A percentile compares a stretch with the other conserved stretches of the same genome.
Conservation (phyloP, 2,888 invertebrate genomes). For the Halictus quadricinctus region DNA sequence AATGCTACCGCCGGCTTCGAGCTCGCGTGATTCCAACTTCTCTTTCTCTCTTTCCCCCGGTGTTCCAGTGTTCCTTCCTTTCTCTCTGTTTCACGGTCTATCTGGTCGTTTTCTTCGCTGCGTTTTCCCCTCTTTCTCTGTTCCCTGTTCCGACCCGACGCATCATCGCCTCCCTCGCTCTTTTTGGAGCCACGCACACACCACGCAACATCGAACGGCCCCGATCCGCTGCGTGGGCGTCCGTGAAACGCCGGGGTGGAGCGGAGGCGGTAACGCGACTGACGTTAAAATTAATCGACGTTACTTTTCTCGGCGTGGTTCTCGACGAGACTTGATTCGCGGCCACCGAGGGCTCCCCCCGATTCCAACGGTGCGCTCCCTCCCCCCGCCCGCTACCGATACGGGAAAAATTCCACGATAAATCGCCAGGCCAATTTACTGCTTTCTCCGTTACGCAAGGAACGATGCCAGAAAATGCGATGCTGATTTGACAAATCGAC, state of each 20-base stretch:
- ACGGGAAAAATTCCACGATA: background rate
- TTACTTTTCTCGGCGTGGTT: background rate
- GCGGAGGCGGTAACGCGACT: constrained; percentile 3
- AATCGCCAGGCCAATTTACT: constrained; percentile 14
- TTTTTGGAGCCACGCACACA: background rate
- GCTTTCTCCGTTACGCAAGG: constrained; percentile 21
- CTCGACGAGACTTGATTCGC: background rate
- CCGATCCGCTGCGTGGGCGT: constrained; percentile 25
- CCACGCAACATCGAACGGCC: background rate
- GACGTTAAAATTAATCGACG: constrained; percentile 37
- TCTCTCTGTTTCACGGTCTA: background rate
- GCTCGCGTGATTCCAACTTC: background rate
- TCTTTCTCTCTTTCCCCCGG: background rate
- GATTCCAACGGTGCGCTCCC: background rate
- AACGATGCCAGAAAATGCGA: background rate
- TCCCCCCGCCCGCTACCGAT: background rate
- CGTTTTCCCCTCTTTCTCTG: background rate
- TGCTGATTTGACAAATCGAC: background rate
- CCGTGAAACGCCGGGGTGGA: constrained; percentile 18
- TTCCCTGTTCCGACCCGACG: background rate
- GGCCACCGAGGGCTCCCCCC: background rate
- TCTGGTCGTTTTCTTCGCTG: background rate
- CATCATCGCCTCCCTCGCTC: constrained; percentile 16
- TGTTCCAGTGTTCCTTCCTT: background rate
- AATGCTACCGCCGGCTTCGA: background rate